These are phyloP conservation scores for Temnothorax ravouxi DNA, from an alignment of 2,888 invertebrate species.

Conservation along the genomic window DNA sequence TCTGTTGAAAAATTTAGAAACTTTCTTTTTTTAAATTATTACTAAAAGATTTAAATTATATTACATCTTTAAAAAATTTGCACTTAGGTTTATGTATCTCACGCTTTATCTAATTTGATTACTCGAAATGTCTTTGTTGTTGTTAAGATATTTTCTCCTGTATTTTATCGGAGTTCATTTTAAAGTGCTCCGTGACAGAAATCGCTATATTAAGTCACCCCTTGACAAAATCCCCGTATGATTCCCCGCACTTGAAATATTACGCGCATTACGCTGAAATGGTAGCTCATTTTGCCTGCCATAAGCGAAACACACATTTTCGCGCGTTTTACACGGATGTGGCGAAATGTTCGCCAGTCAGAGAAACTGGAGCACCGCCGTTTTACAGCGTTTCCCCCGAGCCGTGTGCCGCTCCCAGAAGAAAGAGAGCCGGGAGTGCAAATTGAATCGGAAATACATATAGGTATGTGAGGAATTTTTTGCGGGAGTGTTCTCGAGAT, in stretches of 20 bases:
- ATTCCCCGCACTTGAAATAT: constrained; percentile 38
- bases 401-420: neutral
- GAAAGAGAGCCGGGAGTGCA: constrained; percentile 20
- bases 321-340: constrained; percentile 32
- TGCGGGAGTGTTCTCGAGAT: constrained; percentile 10
- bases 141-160: neutral
- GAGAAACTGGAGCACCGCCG: constrained; percentile 26
- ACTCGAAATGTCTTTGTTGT: neutral
- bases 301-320: constrained; percentile 38
- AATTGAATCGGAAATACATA: constrained; percentile 50
- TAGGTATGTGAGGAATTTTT: constrained; percentile 24
- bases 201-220: constrained; percentile 27
- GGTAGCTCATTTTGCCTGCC: constrained; percentile 17
- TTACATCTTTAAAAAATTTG: neutral
- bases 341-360: constrained; percentile 33
- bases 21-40: neutral
- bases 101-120: neutral
- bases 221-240: neutral
- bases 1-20: constrained; percentile 20
- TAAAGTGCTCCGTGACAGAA: constrained; percentile 13
- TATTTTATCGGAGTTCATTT: neutral
- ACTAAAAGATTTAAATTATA: neutral
- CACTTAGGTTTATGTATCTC: neutral
- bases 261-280: constrained; percentile 34
- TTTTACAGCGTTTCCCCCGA: constrained; percentile 22